Evolutionary conservation across 2,113 vertebrate species (phyloP).

Genomic region (Ameiurus melas): DNA sequence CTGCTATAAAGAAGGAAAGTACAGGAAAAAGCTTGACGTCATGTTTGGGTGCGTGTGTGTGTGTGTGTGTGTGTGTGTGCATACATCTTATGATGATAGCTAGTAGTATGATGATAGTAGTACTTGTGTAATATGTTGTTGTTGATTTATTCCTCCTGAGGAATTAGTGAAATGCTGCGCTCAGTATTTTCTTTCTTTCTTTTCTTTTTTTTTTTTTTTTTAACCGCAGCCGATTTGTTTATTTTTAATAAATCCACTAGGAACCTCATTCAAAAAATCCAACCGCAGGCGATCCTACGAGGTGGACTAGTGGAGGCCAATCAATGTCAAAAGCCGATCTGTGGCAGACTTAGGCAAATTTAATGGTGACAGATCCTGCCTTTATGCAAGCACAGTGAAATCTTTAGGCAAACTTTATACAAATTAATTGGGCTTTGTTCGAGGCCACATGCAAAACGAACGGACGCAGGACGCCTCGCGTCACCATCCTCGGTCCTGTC

Average conservation of each 20-base stretch:
- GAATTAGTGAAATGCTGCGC: not conserved
- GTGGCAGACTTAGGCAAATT: conserved; percentile 51
- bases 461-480: not conserved
- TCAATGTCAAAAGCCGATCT: conserved; percentile 30
- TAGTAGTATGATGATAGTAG: not conserved
- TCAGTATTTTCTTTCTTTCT: not conserved
- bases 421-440: conserved; percentile 41
- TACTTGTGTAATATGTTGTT: not conserved
- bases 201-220: not conserved
- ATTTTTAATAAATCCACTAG: conserved; percentile 9
- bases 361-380: conserved; percentile 39
- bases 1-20: conserved; percentile 9
- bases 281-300: not conserved
- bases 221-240: not conserved
- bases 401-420: conserved; percentile 49
- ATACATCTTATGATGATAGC: not conserved
- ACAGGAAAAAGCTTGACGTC: conserved; percentile 27
- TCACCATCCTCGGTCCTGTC: not conserved
- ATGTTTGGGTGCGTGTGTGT: not conserved
- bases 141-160: not conserved
- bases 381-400: conserved; percentile 47
- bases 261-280: conserved; percentile 20
- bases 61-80: not conserved
- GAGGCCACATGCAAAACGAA: conserved; percentile 40
- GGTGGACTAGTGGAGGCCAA: conserved; percentile 28